A percentile compares a stretch with the other conserved stretches of the same genome.
phyloP scores from a whole-genome alignment of 1,140 invertebrate species.

The Drosophila rufa region DNA sequence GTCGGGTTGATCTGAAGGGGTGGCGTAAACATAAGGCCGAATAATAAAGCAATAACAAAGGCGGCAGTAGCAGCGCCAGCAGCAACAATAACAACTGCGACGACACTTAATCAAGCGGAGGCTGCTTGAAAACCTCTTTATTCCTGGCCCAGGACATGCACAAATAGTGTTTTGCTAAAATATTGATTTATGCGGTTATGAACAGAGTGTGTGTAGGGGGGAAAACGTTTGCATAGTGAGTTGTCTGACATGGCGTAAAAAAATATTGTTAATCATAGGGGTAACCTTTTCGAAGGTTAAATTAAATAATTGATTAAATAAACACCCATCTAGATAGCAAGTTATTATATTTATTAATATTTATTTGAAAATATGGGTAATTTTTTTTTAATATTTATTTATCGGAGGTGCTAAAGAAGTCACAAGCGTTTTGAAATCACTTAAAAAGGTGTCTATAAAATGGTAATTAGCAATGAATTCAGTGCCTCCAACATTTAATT shows the following conservation, averaged over 20 bases:
- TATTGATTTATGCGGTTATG: conserved; percentile 24
- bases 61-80: conserved; percentile 31
- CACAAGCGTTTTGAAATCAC: no score
- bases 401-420: no score
- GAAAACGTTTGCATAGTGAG: neutral
- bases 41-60: conserved; percentile 63
- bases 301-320: conserved; percentile 1
- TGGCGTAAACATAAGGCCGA: conserved; percentile 71
- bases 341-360: neutral
- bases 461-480: no score
- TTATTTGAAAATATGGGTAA: no score
- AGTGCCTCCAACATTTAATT: no score
- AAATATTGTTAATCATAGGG: conserved; percentile 12
- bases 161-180: conserved; percentile 38
- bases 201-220: neutral
- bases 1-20: conserved; percentile 36
- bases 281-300: neutral
- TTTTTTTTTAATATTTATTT: no score
- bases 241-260: conserved; percentile 4
- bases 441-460: no score
- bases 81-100: conserved; percentile 50
- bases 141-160: conserved; percentile 16
- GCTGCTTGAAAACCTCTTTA: conserved; percentile 52
- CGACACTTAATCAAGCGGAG: conserved; percentile 67
- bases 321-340: fast-evolving